Evolutionary conservation across 2,797 vertebrate genomes (phyloP).

Genomic region (Masticophis lateralis): DNA sequence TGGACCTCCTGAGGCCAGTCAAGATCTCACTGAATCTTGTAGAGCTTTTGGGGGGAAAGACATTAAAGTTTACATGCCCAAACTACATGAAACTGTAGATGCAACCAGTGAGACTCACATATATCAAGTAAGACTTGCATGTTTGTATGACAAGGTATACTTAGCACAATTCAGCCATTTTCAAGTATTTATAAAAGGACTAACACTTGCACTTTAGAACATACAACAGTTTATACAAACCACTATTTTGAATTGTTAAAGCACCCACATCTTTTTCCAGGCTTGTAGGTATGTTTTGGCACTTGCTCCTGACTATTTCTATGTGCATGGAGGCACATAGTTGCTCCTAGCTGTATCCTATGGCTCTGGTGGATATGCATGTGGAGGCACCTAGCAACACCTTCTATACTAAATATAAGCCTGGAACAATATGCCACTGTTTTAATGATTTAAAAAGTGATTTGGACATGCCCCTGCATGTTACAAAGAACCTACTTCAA

Average conservation of each 20-base stretch:
- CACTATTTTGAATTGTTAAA: not conserved
- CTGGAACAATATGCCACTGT: not conserved
- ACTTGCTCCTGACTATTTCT: not conserved
- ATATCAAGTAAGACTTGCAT: slow-evolving; percentile 83
- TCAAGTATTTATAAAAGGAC: not conserved
- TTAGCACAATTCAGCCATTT: not conserved
- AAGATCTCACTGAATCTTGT: slow-evolving; percentile 94
- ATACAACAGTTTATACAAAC: not conserved
- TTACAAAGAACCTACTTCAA: not conserved
- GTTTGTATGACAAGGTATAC: not conserved
- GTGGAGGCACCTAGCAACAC: not conserved
- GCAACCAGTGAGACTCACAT: slow-evolving; percentile 98
- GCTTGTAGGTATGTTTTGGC: not conserved
- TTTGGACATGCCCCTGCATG: not conserved
- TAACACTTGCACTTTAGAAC: not conserved
- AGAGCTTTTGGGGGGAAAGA: slow-evolving; percentile 95
- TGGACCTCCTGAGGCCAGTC: slow-evolving; percentile 91
- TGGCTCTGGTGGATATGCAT: not conserved
- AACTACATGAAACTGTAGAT: slow-evolving; percentile 94
- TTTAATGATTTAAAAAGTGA: not conserved
- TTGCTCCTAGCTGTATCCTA: not conserved
- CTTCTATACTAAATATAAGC: not conserved
- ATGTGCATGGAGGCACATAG: not conserved
- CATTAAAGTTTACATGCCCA: slow-evolving; percentile 96
- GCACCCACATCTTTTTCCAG: not conserved